phyloP scores from a whole-genome alignment of 1,140 invertebrate species.

The Procambarus virginalis region DNA sequence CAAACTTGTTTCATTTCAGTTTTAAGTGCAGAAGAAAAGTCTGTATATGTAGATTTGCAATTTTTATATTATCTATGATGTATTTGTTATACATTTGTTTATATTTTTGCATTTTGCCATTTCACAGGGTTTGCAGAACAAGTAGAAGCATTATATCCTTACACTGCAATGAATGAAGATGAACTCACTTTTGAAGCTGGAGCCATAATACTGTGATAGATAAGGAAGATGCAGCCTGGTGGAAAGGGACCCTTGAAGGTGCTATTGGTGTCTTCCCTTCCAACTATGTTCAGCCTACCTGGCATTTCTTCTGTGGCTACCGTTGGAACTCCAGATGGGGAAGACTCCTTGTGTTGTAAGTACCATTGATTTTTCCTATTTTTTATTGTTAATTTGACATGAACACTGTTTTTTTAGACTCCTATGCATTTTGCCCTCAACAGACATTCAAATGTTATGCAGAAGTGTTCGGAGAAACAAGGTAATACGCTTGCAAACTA shows the following conservation, averaged over 20 bases:
- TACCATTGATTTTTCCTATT: slow-evolving; percentile 13
- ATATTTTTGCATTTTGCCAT: background rate
- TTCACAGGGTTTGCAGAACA: slow-evolving; percentile 80
- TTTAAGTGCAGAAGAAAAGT: no score
- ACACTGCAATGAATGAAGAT: slow-evolving; percentile 93
- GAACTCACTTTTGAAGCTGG: slow-evolving; percentile 95
- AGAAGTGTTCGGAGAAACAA: no score
- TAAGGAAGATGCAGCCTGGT: slow-evolving; percentile 95
- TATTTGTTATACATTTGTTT: no score
- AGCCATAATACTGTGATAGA: slow-evolving; percentile 92
- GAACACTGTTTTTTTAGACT: background rate
- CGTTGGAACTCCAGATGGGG: slow-evolving; percentile 35
- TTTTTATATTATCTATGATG: no score
- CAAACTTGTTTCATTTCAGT: no score
- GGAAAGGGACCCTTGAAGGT: slow-evolving; percentile 93
- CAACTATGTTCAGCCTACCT: slow-evolving; percentile 84
- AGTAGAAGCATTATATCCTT: slow-evolving; percentile 94
- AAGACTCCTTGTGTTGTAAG: slow-evolving; percentile 64
- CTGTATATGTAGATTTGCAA: no score
- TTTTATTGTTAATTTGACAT: background rate
- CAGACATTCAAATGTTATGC: no score
- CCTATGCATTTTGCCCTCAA: no score
- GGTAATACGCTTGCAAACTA: no score
- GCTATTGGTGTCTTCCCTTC: slow-evolving; percentile 91
- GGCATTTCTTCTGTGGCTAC: background rate